Percentiles rank a stretch among this genome's conserved stretches.
These are phyloP conservation scores for Ictalurus furcatus DNA, from an alignment of 2,113 vertebrate species.

Conservation along the genomic window DNA sequence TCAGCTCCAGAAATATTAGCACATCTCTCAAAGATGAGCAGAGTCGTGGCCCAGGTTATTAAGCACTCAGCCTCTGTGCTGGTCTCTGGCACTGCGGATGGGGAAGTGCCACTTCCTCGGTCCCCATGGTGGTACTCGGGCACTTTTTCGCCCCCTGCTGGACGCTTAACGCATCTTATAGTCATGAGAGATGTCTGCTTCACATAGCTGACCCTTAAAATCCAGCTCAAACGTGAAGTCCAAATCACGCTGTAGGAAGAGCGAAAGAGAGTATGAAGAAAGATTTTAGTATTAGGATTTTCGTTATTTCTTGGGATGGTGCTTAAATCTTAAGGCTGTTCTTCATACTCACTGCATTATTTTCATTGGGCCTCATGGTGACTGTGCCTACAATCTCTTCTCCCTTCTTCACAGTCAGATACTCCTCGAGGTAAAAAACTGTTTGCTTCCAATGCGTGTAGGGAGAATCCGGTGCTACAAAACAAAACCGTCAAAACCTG, in stretches of 20 bases:
- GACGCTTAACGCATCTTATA: slow-evolving; percentile 92
- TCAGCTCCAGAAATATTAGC: slow-evolving; percentile 24
- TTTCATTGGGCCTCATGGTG: slow-evolving; percentile 94
- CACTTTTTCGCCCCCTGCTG: slow-evolving; percentile 43
- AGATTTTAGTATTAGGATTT: not conserved
- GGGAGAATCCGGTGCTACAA: slow-evolving; percentile 86
- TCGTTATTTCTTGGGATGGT: not conserved
- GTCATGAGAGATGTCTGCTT: slow-evolving; percentile 92
- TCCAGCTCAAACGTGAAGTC: slow-evolving; percentile 97
- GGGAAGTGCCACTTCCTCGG: slow-evolving; percentile 47
- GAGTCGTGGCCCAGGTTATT: slow-evolving; percentile 33
- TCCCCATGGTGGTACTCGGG: slow-evolving; percentile 43
- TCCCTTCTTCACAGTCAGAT: slow-evolving; percentile 90
- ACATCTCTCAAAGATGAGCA: slow-evolving; percentile 33
- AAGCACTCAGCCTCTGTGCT: slow-evolving; percentile 6
- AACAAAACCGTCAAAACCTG: slow-evolving; percentile 6
- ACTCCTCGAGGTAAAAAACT: slow-evolving; percentile 95
- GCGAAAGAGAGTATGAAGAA: slow-evolving; percentile 14
- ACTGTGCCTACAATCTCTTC: slow-evolving; percentile 92
- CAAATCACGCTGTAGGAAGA: slow-evolving; percentile 85
- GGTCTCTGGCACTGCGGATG: slow-evolving; percentile 7
- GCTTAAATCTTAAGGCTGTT: not conserved
- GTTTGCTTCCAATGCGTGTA: slow-evolving; percentile 99
- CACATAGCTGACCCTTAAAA: slow-evolving; percentile 97
- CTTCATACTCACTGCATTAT: slow-evolving; percentile 85